Base-by-base conservation (phyloP, 1,140 invertebrate genomes). In the Lepidurus packardi region DNA sequence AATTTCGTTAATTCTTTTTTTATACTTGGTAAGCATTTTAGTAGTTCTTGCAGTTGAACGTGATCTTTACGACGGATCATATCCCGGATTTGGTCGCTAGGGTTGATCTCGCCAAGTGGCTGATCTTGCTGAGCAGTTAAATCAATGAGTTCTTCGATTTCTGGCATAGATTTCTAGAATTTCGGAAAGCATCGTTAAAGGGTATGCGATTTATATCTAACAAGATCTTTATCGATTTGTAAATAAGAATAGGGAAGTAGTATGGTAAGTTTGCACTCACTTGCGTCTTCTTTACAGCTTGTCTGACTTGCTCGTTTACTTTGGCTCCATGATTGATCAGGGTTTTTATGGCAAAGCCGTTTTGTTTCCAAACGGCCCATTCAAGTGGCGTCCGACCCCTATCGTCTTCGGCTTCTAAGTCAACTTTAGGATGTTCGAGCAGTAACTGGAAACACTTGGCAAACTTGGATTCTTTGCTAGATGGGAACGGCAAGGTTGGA, bases 371-470 rank as follows among this genome's bases (percentile, higher is more conserved):
- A 25, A 80, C 77, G 16, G 79, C 79, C 25, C 77, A 47, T 65
- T 80, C 76, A 13, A 80, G 76, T 3, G 79, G 13, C 21, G 79
- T 80, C 7, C 65, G 24, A 16, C 74, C 79, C 7, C 73, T 77
- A 24, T 80, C 65, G 45, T 80, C 79, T 78, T 80, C 43, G 13
- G 47, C 43, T 21, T 80, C 77, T 9, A 80, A 44, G 73, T 80
- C 73, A 41, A 80, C 43, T 45, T 79, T 76, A 7, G 75, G 76
- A n/a, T 77, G 44, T 73, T 76, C 73, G 11, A 80, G n/a, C 76
- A 80, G 43, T 13, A 77, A 10, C 42, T 80, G 73, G 76, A 78
- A 77, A 74, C 65, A 77, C n/a, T 8, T 74, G 13, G 43, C 44
- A 41, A 78, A 78, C 47, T 45, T 42, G 53, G 53, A 13, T 65